Evolutionary conservation across 2,797 vertebrate genomes (phyloP).

Genomic region (Pseudochirops cupreus): DNA sequence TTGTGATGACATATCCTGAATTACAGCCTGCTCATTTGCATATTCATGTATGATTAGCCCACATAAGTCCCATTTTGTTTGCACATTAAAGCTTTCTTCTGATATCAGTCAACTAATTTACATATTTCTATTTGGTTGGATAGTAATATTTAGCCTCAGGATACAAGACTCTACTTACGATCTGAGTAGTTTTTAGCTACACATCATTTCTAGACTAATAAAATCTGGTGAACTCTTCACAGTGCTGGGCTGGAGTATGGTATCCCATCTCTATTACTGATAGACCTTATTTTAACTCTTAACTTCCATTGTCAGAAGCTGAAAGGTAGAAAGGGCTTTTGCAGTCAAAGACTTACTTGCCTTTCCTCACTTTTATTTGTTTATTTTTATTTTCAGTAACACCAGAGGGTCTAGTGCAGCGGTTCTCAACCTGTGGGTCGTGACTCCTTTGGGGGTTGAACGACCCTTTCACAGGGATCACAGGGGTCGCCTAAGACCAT

Average conservation of each 20-base stretch:
- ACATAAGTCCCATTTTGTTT: conserved; percentile 79
- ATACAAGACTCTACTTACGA: conserved; percentile 43
- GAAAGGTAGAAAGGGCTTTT: neutral
- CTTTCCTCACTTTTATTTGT: neutral
- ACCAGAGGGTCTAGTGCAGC: neutral
- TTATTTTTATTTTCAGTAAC: neutral
- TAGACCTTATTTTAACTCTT: neutral
- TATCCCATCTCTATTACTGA: neutral
- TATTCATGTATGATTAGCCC: conserved; percentile 78
- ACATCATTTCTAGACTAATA: neutral
- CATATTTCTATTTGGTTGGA: conserved; percentile 75
- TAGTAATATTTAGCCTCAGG: conserved; percentile 68
- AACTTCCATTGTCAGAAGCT: neutral
- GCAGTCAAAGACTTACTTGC: neutral
- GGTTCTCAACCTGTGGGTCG: too few relatives aligned
- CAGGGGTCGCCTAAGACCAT: too few relatives aligned
- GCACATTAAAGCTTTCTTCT: conserved; percentile 78
- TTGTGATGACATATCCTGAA: conserved; percentile 77
- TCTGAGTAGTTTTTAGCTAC: conserved; percentile 20
- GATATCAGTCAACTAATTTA: conserved; percentile 72
- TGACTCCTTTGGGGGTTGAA: too few relatives aligned
- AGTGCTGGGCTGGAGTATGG: neutral
- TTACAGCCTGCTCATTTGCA: conserved; percentile 78
- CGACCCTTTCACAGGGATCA: too few relatives aligned
- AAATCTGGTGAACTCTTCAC: neutral